Evolutionary conservation across 64 coral and sea anemone genomes (phyloP).

Genomic region (Pocillopora verrucosa): DNA sequence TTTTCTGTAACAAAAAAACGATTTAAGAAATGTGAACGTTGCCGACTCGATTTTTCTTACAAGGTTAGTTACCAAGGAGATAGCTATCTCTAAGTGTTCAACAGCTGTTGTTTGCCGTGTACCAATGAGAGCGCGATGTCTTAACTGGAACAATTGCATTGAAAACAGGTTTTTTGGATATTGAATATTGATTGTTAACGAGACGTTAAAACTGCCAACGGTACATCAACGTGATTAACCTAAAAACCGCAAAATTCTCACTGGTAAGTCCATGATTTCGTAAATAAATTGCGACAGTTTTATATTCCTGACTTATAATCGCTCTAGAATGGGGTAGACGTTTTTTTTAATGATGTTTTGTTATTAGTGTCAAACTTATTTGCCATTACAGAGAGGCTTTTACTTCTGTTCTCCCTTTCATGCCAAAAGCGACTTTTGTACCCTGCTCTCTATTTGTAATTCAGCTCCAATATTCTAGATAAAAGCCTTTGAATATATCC

Average conservation of each 20-base stretch:
- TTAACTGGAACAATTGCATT: background rate
- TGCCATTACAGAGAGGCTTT: background rate
- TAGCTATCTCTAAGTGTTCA: background rate
- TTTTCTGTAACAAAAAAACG: too few species aligned
- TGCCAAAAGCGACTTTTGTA: background rate
- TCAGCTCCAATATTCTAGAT: background rate
- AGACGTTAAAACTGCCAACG: background rate
- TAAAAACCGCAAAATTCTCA: background rate
- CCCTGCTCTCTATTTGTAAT: background rate
- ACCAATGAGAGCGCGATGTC: background rate
- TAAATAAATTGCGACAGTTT: background rate
- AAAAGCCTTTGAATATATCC: background rate
- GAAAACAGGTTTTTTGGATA: background rate
- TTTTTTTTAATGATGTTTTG: background rate
- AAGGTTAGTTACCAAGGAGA: background rate
- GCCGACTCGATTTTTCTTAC: too few species aligned
- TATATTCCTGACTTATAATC: background rate
- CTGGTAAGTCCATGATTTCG: background rate
- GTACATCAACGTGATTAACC: too few species aligned
- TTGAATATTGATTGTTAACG: background rate
- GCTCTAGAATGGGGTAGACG: background rate
- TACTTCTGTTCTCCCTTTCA: background rate
- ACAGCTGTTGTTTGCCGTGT: background rate
- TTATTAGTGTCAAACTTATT: background rate
- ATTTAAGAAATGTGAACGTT: too few species aligned